These are phyloP conservation scores for Anolis sagrei DNA, from an alignment of 2,113 vertebrate species.

Conservation along the genomic window DNA sequence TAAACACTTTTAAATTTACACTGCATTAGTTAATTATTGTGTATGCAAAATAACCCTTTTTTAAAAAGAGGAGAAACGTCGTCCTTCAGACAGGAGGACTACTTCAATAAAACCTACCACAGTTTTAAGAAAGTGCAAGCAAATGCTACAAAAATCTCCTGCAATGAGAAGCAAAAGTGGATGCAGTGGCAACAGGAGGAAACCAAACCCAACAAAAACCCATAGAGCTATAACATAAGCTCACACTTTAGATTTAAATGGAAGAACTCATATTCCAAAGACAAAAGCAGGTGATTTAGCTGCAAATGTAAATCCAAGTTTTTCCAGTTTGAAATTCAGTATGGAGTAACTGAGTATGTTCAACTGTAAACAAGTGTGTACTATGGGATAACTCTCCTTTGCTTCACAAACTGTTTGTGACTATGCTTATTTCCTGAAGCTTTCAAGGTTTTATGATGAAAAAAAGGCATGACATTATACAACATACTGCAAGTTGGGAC, in stretches of 20 bases:
- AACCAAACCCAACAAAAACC: no score
- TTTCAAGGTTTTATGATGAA: background rate
- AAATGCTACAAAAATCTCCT: no score
- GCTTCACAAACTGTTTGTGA: background rate
- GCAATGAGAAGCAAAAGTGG: no score
- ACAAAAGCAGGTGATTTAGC: background rate
- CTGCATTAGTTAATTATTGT: no score
- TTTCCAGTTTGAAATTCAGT: background rate
- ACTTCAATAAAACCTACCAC: no score
- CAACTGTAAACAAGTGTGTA: background rate
- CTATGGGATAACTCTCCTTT: background rate
- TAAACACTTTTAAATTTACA: no score
- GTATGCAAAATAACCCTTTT: background rate
- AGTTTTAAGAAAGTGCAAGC: no score
- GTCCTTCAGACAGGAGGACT: no score
- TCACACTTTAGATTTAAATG: no score
- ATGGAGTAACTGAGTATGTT: background rate
- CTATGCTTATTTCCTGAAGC: background rate
- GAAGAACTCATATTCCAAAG: background rate
- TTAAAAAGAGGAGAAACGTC: background rate
- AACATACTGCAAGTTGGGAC: no score
- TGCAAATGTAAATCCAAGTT: background rate
- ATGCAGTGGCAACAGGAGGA: no score
- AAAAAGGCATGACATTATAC: background rate
- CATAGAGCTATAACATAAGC: no score